Percentiles rank a stretch among this genome's conserved stretches.
Evolutionary conservation across 2,888 invertebrate genomes (phyloP).

Genomic region (Apamea epomidion): DNA sequence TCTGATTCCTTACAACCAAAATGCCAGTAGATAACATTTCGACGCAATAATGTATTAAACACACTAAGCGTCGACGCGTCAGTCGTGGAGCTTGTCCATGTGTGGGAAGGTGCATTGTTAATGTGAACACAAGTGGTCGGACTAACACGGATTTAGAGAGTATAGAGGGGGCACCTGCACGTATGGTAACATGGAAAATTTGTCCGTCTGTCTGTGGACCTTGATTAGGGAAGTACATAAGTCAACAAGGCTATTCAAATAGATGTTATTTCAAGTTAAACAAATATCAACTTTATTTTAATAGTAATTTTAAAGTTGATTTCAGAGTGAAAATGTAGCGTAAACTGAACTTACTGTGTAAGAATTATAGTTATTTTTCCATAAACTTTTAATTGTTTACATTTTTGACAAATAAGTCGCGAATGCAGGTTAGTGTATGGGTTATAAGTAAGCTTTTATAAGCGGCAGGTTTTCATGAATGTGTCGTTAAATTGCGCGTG

Average conservation of each 20-base stretch:
- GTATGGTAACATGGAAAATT: neutral
- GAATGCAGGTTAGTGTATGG: neutral
- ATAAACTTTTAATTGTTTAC: no score
- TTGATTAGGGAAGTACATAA: neutral
- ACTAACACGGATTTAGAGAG: neutral
- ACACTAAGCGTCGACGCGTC: conserved; percentile 10
- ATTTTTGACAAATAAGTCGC: no score
- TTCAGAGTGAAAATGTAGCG: no score
- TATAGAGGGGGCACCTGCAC: conserved; percentile 19
- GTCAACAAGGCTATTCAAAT: no score
- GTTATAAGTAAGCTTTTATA: neutral
- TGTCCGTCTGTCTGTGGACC: neutral
- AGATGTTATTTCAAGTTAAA: no score
- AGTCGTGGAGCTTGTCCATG: conserved; percentile 28
- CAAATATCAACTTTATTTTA: no score
- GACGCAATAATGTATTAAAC: conserved; percentile 31
- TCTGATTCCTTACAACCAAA: conserved; percentile 15
- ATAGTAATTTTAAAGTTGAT: no score
- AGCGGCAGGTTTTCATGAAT: neutral
- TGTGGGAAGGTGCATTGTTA: conserved; percentile 63
- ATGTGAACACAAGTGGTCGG: conserved; percentile 60
- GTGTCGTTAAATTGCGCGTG: neutral
- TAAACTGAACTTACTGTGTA: no score
- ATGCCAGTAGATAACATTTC: conserved; percentile 44
- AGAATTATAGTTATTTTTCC: no score